These are phyloP conservation scores for Thermophis baileyi DNA, from an alignment of 2,113 vertebrate genomes.

Conservation along the genomic window DNA sequence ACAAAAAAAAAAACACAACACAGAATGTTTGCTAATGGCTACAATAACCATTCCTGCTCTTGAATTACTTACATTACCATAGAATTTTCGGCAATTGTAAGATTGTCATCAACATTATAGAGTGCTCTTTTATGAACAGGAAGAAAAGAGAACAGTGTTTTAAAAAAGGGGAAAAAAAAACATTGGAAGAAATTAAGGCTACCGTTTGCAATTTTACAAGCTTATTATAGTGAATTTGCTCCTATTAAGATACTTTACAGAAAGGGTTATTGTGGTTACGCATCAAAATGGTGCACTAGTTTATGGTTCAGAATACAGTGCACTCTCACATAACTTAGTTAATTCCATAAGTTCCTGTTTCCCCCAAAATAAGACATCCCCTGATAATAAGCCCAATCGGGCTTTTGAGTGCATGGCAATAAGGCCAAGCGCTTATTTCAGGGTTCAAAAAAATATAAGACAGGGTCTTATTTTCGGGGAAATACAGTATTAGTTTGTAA, in stretches of 20 bases:
- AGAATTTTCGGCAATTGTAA: neutral
- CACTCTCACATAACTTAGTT: neutral
- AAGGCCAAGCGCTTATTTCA: no score
- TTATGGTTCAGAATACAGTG: neutral
- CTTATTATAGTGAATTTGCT: conserved; percentile 1
- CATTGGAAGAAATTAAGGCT: neutral
- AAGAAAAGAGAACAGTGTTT: neutral
- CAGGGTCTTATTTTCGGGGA: no score
- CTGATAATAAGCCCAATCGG: no score
- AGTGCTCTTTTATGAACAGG: neutral
- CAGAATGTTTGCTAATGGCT: conserved; percentile 13
- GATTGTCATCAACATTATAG: neutral
- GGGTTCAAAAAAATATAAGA: no score
- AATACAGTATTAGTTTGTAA: neutral
- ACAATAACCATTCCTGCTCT: conserved; percentile 10
- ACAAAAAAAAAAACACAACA: neutral
- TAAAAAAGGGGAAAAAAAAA: neutral
- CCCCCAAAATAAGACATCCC: no score
- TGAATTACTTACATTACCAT: neutral
- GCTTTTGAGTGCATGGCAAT: no score
- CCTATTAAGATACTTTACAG: neutral
- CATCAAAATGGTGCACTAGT: neutral
- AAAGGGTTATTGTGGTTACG: neutral
- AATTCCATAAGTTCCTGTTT: neutral
- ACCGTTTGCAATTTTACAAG: neutral